These are phyloP conservation scores for Pemphredon lugubris DNA, from an alignment of 2,888 invertebrate species.

Conservation along the genomic window DNA sequence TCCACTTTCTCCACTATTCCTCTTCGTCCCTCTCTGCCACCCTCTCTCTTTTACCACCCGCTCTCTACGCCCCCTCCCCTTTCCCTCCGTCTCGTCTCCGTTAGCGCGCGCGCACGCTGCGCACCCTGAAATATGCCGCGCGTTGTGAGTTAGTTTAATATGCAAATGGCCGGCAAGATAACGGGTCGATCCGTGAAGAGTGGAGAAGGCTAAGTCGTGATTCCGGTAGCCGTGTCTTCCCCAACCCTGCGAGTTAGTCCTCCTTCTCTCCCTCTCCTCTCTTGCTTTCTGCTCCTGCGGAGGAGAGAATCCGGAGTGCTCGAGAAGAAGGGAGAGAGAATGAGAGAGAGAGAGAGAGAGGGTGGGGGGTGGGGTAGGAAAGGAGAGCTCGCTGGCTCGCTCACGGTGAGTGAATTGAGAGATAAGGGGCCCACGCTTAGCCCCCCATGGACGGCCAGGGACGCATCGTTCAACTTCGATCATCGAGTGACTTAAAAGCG, in stretches of 20 bases:
- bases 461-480: constrained; percentile 55
- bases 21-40: not conserved
- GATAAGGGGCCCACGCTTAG: constrained; percentile 76
- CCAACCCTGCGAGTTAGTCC: constrained; percentile 62
- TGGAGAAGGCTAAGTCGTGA: constrained; percentile 79
- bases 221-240: constrained; percentile 80
- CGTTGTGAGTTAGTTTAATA: constrained; percentile 81
- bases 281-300: constrained; percentile 37
- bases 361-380: constrained; percentile 31
- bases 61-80: constrained; percentile 15
- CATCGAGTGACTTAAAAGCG: constrained; percentile 32
- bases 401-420: constrained; percentile 77
- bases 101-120: constrained; percentile 16
- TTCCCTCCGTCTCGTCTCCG: not conserved
- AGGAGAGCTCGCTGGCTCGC: constrained; percentile 50
- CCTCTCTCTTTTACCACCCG: constrained; percentile 4
- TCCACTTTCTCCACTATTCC: constrained; percentile 9
- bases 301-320: constrained; percentile 3
- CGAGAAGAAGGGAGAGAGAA: too few relatives aligned
- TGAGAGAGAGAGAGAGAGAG: constrained; percentile 38
- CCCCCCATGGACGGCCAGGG: constrained; percentile 63
- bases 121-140: constrained; percentile 74
- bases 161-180: constrained; percentile 79
- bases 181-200: constrained; percentile 78
- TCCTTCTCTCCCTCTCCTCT: constrained; percentile 45